Base-by-base conservation (phyloP, 2,888 invertebrate species). In the Zootermopsis nevadensis region DNA sequence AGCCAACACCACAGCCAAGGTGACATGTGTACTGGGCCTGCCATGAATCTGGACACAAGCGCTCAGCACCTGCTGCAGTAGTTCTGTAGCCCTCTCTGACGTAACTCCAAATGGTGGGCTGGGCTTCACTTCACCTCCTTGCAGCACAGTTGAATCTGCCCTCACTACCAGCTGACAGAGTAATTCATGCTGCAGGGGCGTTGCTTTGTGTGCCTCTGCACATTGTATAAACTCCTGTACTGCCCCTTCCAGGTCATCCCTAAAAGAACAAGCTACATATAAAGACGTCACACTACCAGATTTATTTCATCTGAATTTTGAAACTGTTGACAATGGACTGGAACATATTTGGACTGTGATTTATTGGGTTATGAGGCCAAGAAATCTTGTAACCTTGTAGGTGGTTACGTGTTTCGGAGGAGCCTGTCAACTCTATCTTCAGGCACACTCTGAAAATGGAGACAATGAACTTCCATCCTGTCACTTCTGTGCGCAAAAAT, bases 101-200 rank as follows among this genome's bases (percentile, higher is more conserved):
- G 77, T 27, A 27, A 60, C 27, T 60, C 60, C 60, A 60, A n/a
- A n/a, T 8, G 2, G 0, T 10, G 12, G 0, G 19, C 19, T 10
- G 10, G 38, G 15, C 15, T 48, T 15, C 3, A 48, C 15, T 10
- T 48, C 19, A 19, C 48, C 48, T 60, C 27, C 1, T 60, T 60
- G 27, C 19, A 48, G 48, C 48, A 15, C 48, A 48, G 48, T 19
- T 12, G n/a, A 6, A n/a, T 83, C 30, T 27, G 42, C 77, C 76
- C 66, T n/a, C 86, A 83, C 31, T 2, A 86, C 87, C 66, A 91
- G 84, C 80, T 88, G 86, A n/a, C 86, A 85, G 6, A 94, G 87
- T 0, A 95, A 85, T 88, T 94, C 94, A 85, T 93, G 92, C 86
- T 93, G 93, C 19, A 94, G 87, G 0, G 95, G 95, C 0, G 94